Base-by-base conservation (phyloP, 2,113 vertebrate genomes). In the Oncorhynchus clarkii region DNA sequence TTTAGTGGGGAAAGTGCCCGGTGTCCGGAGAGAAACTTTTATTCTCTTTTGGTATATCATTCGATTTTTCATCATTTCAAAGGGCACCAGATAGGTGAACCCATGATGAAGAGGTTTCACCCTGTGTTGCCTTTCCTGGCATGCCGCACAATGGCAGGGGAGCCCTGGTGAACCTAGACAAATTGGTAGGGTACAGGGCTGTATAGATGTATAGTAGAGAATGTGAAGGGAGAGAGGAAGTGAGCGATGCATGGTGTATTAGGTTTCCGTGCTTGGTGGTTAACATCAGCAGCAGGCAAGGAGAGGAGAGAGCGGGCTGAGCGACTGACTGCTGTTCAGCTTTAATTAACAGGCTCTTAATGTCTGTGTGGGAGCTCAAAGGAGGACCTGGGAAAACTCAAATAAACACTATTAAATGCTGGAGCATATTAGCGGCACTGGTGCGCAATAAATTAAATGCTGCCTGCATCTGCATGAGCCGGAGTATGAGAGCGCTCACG, bases 321-420 rank as follows among this genome's bases (percentile, higher is more conserved):
- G 24, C 18, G 73, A 77, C 73, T 29, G 26, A 29, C 27, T 20
- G 82, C 70, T 69, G 49, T 79, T 83, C 70, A 31, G 73, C 29
- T 84, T 29, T 88, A 86, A 84, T 90, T 78, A 45, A 45, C 39
- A 88, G 86, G 76, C 24, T 45, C 39, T 11, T 75, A 87, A 84
- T 76, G 74, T 39, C 65, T 67, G 0, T 0, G 48, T 73, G 75
- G 73, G 54, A 81, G 82, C 76, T 76, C 77, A 76, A 49, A 83
- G 51, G 45, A 76, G 49, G 80, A 83, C 72, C 78, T 60, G 62
- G 71, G 68, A 82, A 86, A 87, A 85, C 74, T 90, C 64, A 92
- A 87, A 89, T 89, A 88, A 92, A 88, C 82, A 85, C 81, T 59
- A 75, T 64, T 86, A 85, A 87, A 86, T 11, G 86, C 72, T 73